phyloP scores from a whole-genome alignment of 2,888 invertebrate genomes.

The Pristionchus arcanus region DNA sequence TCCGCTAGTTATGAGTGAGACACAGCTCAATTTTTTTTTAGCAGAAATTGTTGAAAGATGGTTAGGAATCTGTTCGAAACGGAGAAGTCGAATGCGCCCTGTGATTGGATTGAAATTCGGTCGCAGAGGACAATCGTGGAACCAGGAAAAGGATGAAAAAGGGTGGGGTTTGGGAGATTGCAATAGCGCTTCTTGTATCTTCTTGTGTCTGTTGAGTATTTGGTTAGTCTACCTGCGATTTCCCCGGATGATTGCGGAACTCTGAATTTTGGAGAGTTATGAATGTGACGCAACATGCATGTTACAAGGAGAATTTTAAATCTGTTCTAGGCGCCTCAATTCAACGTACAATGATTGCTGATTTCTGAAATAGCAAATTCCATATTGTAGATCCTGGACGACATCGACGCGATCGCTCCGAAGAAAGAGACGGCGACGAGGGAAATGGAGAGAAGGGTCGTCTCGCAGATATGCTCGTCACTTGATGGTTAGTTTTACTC shows the following conservation, averaged over 20 bases:
- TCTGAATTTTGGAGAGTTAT: neutral
- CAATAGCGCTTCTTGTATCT: no score
- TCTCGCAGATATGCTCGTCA: slow-evolving; percentile 92
- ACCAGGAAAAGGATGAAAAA: no score
- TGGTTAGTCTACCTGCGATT: no score
- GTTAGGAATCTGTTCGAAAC: slow-evolving; percentile 81
- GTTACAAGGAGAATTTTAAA: neutral
- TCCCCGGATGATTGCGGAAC: no score
- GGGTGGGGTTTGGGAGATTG: no score
- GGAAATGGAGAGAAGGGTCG: slow-evolving; percentile 96
- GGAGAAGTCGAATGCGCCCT: no score
- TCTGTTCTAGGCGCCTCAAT: no score
- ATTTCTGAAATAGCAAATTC: neutral
- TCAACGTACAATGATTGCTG: no score
- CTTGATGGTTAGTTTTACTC: slow-evolving; percentile 87
- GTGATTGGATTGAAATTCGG: no score
- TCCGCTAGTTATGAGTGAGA: neutral
- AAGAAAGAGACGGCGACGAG: slow-evolving; percentile 92
- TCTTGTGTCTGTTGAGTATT: no score
- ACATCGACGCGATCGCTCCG: slow-evolving; percentile 95
- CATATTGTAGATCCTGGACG: slow-evolving; percentile 88
- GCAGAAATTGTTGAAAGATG: neutral
- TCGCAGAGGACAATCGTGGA: no score
- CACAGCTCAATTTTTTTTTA: neutral
- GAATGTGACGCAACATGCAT: neutral